Percentiles rank a stretch among this genome's conserved stretches.
Evolutionary conservation across 2,113 vertebrate species (phyloP).

Genomic region (Osmerus mordax): DNA sequence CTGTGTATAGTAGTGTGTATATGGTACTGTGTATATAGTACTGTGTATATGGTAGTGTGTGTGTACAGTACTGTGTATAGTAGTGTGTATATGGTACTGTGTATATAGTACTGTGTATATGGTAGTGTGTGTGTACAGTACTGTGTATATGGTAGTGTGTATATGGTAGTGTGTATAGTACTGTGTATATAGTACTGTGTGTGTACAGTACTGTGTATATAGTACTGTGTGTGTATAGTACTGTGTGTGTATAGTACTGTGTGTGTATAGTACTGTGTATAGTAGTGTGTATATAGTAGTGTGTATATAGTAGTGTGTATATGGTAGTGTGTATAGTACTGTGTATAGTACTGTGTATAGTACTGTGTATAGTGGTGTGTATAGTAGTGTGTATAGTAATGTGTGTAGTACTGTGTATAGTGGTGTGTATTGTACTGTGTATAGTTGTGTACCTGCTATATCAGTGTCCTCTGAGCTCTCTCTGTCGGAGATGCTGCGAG

Average conservation of each 20-base stretch:
- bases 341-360: constrained; percentile 6
- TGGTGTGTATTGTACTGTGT: constrained; percentile 1
- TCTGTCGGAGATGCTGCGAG: constrained; percentile 20
- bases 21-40: no score
- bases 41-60: no score
- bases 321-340: neutral
- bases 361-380: neutral
- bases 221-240: neutral
- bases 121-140: no score
- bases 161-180: no score
- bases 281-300: neutral
- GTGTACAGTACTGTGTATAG: no score
- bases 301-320: constrained; percentile 3
- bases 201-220: no score
- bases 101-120: no score
- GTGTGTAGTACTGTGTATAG: neutral
- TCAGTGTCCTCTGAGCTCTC: constrained; percentile 28
- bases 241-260: neutral
- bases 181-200: neutral
- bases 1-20: no score
- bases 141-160: no score
- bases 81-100: no score
- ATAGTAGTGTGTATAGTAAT: neutral
- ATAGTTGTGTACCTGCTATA: constrained; percentile 19
- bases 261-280: neutral